Base-by-base conservation (phyloP, 2,113 vertebrate species). In the Potamarius usumacintae region DNA sequence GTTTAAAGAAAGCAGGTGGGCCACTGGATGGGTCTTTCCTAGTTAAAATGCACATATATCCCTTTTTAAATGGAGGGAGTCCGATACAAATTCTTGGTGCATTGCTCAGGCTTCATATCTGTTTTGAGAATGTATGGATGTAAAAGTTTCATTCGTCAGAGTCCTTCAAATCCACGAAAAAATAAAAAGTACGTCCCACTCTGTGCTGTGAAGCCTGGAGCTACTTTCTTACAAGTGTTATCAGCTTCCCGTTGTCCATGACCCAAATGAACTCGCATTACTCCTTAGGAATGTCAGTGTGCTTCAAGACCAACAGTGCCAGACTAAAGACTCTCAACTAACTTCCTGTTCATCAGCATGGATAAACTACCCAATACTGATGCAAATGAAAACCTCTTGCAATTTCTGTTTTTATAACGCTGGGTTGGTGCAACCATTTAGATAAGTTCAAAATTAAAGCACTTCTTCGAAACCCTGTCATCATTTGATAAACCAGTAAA, bases 1-100 rank as follows among this genome's bases (percentile, higher is more conserved):
- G 79, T 60, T 71, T 87, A 82, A 76, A 87, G 57, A 71, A 81
- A 81, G 77, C 77, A 67, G 85, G 85, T 71, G 80, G 86, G 81
- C n/a, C 27, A 72, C 12, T 53, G 81, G 80, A 53, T 63, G n/a
- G 48, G 71, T 63, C 81, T 77, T 63, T 55, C 69, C 69, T 87
- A 77, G 42, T 76, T 60, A 53, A 83, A 83, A 87, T 87, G 58
- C 86, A 63, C 42, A 87, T 53, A 71, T 25, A 50, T 10, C 52
- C 17, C 20, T 57, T 69, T 67, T 71, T 48, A 80, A 86, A 42
- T 25, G 30, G 57, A 77, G 15, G 34, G 34, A 53, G 67, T 58
- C 52, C 17, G 7, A 86, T 53, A 20, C 58, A 79, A 48, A 86
- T 80, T 71, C 7, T 12, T 62, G 11, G 17, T 55, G 7, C 22